Evolutionary conservation across 2,113 vertebrate species (phyloP).

Genomic region (Psophia crepitans): DNA sequence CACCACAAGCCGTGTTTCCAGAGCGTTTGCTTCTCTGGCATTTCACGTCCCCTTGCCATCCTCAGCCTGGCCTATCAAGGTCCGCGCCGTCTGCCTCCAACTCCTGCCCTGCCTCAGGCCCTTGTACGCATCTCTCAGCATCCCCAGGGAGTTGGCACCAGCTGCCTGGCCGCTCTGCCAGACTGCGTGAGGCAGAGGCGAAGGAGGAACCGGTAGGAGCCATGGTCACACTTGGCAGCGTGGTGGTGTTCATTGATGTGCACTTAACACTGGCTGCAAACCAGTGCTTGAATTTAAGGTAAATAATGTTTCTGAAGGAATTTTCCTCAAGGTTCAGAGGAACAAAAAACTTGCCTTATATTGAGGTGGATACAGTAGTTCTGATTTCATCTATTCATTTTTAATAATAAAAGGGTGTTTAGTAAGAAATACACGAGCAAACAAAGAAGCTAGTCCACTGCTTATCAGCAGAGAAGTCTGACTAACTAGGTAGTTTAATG

Average conservation of each 20-base stretch:
- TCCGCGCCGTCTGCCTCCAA: accelerated
- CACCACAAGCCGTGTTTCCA: not conserved
- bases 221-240: accelerated
- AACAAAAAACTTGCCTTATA: not conserved
- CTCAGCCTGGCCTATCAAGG: not conserved
- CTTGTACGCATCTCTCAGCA: accelerated
- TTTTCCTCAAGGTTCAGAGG: not conserved
- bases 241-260: not conserved
- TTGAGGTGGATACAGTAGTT: not conserved
- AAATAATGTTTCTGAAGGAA: not conserved
- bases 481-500: not conserved
- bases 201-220: not conserved
- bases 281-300: not conserved
- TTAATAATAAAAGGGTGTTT: not conserved
- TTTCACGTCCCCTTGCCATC: accelerated
- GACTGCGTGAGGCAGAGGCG: accelerated
- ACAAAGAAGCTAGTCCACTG: not conserved
- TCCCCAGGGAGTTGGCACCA: not conserved
- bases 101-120: not conserved
- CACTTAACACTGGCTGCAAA: not conserved
- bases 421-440: not conserved
- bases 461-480: not conserved
- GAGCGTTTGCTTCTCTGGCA: not conserved
- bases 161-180: accelerated
- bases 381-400: not conserved